Evolutionary conservation across 92 coral and sea anemone genomes (phyloP).

Genomic region (Blastomussa wellsi): DNA sequence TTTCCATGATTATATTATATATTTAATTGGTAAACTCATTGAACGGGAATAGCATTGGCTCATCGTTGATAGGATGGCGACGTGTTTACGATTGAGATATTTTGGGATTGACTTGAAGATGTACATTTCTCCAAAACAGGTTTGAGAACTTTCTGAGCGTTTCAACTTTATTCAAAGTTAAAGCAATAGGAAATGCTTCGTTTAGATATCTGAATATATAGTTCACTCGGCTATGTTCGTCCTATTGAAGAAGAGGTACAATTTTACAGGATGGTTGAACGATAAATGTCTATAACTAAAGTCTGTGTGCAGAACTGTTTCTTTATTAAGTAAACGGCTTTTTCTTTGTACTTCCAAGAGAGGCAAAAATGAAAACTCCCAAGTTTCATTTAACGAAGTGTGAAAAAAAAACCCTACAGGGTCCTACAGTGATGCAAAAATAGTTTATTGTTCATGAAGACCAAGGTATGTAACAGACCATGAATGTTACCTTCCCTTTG

Average conservation of each 20-base stretch:
- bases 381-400: background rate
- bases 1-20: background rate
- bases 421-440: too few relatives aligned
- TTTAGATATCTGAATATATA: background rate
- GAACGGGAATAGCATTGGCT: background rate
- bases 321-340: background rate
- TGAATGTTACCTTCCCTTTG: background rate
- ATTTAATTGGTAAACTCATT: conserved; percentile 1
- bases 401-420: background rate
- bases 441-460: background rate
- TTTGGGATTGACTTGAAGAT: background rate
- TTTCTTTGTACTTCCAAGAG: background rate
- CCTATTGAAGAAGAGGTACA: background rate
- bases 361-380: background rate
- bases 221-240: background rate
- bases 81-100: background rate
- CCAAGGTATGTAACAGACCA: background rate
- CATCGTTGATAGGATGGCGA: background rate
- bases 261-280: background rate
- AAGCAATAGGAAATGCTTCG: background rate
- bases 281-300: background rate
- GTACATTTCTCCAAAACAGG: background rate
- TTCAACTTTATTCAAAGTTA: background rate
- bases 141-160: background rate
- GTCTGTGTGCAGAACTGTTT: background rate